Base-by-base conservation (phyloP, 1,140 invertebrate genomes). In the Chymomyza costata region DNA sequence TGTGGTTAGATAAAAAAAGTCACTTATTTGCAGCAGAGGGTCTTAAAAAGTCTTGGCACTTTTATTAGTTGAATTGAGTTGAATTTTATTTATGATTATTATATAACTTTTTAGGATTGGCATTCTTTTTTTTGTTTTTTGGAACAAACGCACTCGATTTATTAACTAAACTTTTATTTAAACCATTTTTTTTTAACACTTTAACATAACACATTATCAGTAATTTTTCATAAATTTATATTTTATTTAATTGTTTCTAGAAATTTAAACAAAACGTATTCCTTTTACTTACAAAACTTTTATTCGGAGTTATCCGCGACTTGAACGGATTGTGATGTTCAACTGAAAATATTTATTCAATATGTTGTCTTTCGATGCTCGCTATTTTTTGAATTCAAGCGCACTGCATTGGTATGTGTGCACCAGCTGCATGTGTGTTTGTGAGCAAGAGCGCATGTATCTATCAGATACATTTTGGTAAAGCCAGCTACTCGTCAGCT, bases 291-390 rank as follows among this genome's bases (percentile, higher is more conserved):
- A 85, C 83, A 84, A 85, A 80, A 85, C 65, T 84, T 84, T 66
- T 78, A 82, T 71, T 84, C 80, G 70, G 82, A 84, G 80, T 73
- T 85, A 83, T 85, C 83, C 83, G 83, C 83, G 83, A 85, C 83
- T 85, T 85, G 83, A 85, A 85, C 83, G 83, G 83, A 85, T 85
- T 85, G 83, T 85, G 83, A 85, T 85, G 83, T 85, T 85, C 83
- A 85, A 85, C 83, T 85, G 81, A 85, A 85, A 82, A 85, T 74
- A 84, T 84, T 82, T 84, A 80, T 84, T 80, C 74, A 82, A 82
- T 82, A 78, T 65, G 78, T 83, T 80, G 82, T 68, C 78, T 66
- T 78, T 83, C 70, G 73, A 80, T 83, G 81, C 81, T 66, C 62
- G 68, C 65, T 58, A 59, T 54, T 82, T 68, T 76, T 83, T 73